Evolutionary conservation across 2,797 vertebrate genomes (phyloP).

Genomic region (Champsocephalus esox): DNA sequence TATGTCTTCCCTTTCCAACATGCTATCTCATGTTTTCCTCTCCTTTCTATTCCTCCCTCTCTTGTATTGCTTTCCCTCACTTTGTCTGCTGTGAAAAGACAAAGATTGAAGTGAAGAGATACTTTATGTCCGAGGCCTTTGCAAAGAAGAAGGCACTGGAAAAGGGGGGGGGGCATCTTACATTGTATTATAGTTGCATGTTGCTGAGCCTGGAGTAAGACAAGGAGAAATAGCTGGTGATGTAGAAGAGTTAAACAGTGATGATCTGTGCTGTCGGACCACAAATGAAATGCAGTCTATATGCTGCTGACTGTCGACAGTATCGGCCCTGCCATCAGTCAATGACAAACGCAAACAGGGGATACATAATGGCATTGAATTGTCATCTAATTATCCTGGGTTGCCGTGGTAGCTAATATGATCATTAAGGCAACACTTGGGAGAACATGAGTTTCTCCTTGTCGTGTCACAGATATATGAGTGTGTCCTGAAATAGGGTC

Average conservation of each 20-base stretch:
- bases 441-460: slow-evolving; percentile 64
- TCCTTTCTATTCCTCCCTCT: slow-evolving; percentile 4
- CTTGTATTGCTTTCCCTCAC: slow-evolving; percentile 24
- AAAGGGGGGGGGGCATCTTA: slow-evolving; percentile 23
- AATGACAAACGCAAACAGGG: slow-evolving; percentile 66
- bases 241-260: slow-evolving; percentile 61
- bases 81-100: slow-evolving; percentile 30
- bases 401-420: slow-evolving; percentile 70
- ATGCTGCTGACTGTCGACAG: slow-evolving; percentile 59
- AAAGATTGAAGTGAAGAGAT: slow-evolving; percentile 14
- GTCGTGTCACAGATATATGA: slow-evolving; percentile 17
- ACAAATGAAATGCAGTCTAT: slow-evolving; percentile 61
- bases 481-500: slow-evolving; percentile 48
- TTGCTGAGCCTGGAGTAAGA: slow-evolving; percentile 69
- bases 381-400: slow-evolving; percentile 74
- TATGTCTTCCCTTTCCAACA: slow-evolving; percentile 19
- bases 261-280: slow-evolving; percentile 73
- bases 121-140: slow-evolving; percentile 24
- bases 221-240: slow-evolving; percentile 63
- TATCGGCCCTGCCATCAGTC: slow-evolving; percentile 64
- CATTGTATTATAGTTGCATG: slow-evolving; percentile 68
- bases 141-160: slow-evolving; percentile 6
- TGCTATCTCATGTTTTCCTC: slow-evolving; percentile 14
- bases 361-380: slow-evolving; percentile 59
- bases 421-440: slow-evolving; percentile 69